phyloP scores from a whole-genome alignment of 2,797 vertebrate species.

The Artibeus lituratus region DNA sequence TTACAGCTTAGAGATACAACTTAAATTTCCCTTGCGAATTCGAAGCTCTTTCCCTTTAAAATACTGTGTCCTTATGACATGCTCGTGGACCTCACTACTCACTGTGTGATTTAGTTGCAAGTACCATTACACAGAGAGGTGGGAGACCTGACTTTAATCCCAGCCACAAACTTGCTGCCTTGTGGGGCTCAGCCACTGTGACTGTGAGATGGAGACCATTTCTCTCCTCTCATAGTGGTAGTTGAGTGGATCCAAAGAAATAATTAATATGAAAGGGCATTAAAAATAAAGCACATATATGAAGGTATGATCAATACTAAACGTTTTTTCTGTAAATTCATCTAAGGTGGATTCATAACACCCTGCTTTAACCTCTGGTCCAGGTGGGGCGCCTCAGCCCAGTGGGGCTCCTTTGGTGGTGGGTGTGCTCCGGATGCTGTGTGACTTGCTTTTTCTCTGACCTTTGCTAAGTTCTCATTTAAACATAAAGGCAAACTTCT shows the following conservation, averaged over 20 bases:
- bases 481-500: not conserved
- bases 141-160: not conserved
- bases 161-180: not conserved
- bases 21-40: not conserved
- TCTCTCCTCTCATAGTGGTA: not conserved
- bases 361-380: not conserved
- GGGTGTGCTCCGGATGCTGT: fast-evolving
- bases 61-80: not conserved
- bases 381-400: fast-evolving
- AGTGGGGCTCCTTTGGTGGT: fast-evolving
- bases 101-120: not conserved
- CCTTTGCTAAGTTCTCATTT: not conserved
- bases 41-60: not conserved
- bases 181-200: not conserved
- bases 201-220: not conserved
- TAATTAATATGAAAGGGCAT: not conserved
- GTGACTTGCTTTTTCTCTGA: not conserved
- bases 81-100: fast-evolving
- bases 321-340: not conserved
- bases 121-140: no score
- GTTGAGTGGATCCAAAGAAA: not conserved
- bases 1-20: not conserved
- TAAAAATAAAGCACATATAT: not conserved
- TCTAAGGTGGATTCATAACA: not conserved
- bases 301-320: not conserved